phyloP scores from a whole-genome alignment of 2,888 invertebrate genomes.

The Volucella inflata region DNA sequence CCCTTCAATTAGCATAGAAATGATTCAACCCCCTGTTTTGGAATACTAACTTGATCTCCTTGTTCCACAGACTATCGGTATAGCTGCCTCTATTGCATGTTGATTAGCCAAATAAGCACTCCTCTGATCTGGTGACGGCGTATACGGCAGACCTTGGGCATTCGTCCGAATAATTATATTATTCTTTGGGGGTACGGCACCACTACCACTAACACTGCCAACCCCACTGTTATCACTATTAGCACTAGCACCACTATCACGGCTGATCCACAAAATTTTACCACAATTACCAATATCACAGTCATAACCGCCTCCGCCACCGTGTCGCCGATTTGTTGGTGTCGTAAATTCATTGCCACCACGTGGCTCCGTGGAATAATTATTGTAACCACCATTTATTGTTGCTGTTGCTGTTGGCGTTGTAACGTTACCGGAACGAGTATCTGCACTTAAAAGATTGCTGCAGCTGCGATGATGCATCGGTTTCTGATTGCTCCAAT shows the following conservation, averaged over 20 bases:
- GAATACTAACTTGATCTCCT: conserved; percentile 89
- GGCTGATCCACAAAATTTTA: conserved; percentile 82
- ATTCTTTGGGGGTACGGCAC: conserved; percentile 37
- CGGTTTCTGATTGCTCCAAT: conserved; percentile 76
- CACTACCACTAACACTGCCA: conserved; percentile 49
- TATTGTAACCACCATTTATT: conserved; percentile 42
- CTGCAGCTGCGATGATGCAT: conserved; percentile 79
- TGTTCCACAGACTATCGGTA: conserved; percentile 90
- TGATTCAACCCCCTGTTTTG: not conserved
- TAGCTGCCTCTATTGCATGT: conserved; percentile 84
- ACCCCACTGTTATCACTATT: conserved; percentile 52
- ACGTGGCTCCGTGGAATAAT: conserved; percentile 48
- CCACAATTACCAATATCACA: conserved; percentile 83
- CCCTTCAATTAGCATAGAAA: not conserved
- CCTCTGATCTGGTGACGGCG: conserved; percentile 80
- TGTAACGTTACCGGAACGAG: conserved; percentile 25
- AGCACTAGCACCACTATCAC: conserved; percentile 69
- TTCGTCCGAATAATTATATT: conserved; percentile 79
- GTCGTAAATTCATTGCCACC: conserved; percentile 54
- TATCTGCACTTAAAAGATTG: conserved; percentile 76
- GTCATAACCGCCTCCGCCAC: conserved; percentile 58
- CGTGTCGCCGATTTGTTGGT: conserved; percentile 60
- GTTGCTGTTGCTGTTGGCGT: conserved; percentile 17
- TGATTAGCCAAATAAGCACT: conserved; percentile 82
- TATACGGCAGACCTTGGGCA: conserved; percentile 81